These are phyloP conservation scores for Orchesellides sinensis DNA, from an alignment of 2,888 invertebrate species.

Conservation along the genomic window DNA sequence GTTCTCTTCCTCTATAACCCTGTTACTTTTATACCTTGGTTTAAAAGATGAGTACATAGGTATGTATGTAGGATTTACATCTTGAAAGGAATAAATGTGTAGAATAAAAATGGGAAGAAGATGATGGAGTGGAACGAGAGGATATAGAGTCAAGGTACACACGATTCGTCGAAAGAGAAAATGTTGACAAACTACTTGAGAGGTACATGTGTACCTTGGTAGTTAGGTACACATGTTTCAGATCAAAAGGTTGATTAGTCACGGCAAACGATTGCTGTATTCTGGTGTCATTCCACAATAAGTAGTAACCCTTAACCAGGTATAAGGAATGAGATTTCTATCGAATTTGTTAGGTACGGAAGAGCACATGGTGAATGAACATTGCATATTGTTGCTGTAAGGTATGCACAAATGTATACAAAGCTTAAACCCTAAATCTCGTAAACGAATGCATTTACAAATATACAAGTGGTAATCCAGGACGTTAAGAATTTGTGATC, in stretches of 20 bases:
- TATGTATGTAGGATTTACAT: neutral
- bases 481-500: neutral
- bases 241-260: slow-evolving; percentile 66
- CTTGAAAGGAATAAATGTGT: neutral
- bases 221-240: slow-evolving; percentile 67
- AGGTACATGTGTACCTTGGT: slow-evolving; percentile 66
- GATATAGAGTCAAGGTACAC: neutral
- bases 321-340: neutral
- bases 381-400: neutral
- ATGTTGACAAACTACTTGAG: slow-evolving; percentile 66
- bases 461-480: too few relatives aligned
- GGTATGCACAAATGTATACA: too few relatives aligned
- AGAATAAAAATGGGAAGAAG: slow-evolving; percentile 2
- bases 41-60: neutral
- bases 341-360: neutral
- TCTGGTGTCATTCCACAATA: slow-evolving; percentile 41
- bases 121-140: neutral
- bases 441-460: too few relatives aligned
- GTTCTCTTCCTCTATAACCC: slow-evolving; percentile 13
- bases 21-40: neutral
- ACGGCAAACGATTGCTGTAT: slow-evolving; percentile 46
- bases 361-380: slow-evolving; percentile 7
- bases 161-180: slow-evolving; percentile 49
- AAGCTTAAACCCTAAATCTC: too few relatives aligned
- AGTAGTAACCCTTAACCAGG: neutral